These are phyloP conservation scores for Brachyalestes nurse DNA, from an alignment of 2,797 vertebrate genomes.

Conservation along the genomic window DNA sequence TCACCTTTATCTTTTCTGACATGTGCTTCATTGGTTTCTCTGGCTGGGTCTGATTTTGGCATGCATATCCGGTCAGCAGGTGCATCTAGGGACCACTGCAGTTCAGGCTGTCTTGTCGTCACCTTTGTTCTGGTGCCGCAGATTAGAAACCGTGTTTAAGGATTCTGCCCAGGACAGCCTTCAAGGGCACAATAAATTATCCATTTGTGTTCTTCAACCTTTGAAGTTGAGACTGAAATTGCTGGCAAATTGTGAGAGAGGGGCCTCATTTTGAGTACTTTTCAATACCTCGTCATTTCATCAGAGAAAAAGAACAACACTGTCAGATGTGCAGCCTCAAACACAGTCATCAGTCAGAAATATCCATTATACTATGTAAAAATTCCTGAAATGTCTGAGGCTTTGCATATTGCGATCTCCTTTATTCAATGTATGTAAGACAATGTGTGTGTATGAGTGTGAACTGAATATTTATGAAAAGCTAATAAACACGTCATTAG, in stretches of 20 bases:
- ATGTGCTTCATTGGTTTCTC: slow-evolving; percentile 20
- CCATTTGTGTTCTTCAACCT: slow-evolving; percentile 29
- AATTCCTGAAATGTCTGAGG: not conserved
- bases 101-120: slow-evolving; percentile 9
- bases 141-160: slow-evolving; percentile 5
- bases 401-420: not conserved
- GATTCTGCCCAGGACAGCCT: slow-evolving; percentile 28
- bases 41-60: slow-evolving; percentile 14
- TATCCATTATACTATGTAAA: not conserved
- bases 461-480: not conserved
- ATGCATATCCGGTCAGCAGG: slow-evolving; percentile 1
- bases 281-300: not conserved
- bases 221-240: slow-evolving; percentile 18
- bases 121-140: slow-evolving; percentile 14
- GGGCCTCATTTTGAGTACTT: not conserved
- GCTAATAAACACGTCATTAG: not conserved
- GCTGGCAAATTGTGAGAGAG: not conserved
- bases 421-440: slow-evolving; percentile 18
- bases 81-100: not conserved
- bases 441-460: not conserved
- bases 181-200: slow-evolving; percentile 36
- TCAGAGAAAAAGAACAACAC: not conserved
- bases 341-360: not conserved
- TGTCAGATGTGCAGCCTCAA: not conserved
- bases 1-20: slow-evolving; percentile 11